Conservation (phyloP, 2,888 invertebrate species). For the Argyra leucocephala region DNA sequence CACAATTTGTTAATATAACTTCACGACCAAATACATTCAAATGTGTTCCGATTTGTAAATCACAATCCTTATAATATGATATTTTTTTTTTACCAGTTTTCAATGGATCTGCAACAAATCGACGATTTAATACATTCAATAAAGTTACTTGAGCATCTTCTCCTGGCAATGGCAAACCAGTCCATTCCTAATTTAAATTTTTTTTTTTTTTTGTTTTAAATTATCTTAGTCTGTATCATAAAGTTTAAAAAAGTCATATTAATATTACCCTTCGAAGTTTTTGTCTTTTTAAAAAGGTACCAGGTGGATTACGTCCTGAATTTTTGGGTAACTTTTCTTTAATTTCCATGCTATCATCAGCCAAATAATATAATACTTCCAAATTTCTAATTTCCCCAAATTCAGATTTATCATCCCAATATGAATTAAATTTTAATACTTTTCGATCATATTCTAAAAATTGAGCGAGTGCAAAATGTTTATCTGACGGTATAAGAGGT, state of each 20-base stretch:
- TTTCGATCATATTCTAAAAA: slow-evolving; percentile 75
- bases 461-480: slow-evolving; percentile 59
- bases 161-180: slow-evolving; percentile 44
- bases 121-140: slow-evolving; percentile 52
- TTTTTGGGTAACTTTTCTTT: slow-evolving; percentile 61
- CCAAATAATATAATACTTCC: slow-evolving; percentile 73
- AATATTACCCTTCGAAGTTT: slow-evolving; percentile 64
- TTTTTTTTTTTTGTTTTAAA: no score
- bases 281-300: slow-evolving; percentile 63
- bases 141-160: slow-evolving; percentile 46
- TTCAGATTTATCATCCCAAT: slow-evolving; percentile 79
- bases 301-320: slow-evolving; percentile 60
- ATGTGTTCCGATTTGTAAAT: slow-evolving; percentile 71
- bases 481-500: slow-evolving; percentile 35
- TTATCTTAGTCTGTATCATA: neutral
- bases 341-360: slow-evolving; percentile 83
- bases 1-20: slow-evolving; percentile 72
- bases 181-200: slow-evolving; percentile 22
- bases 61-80: slow-evolving; percentile 42
- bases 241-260: slow-evolving; percentile 13
- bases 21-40: slow-evolving; percentile 74
- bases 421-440: slow-evolving; percentile 66
- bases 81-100: slow-evolving; percentile 45
- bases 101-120: slow-evolving; percentile 52
- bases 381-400: slow-evolving; percentile 69